Base-by-base conservation (phyloP, 2,113 vertebrate genomes). In the Castor canadensis region DNA sequence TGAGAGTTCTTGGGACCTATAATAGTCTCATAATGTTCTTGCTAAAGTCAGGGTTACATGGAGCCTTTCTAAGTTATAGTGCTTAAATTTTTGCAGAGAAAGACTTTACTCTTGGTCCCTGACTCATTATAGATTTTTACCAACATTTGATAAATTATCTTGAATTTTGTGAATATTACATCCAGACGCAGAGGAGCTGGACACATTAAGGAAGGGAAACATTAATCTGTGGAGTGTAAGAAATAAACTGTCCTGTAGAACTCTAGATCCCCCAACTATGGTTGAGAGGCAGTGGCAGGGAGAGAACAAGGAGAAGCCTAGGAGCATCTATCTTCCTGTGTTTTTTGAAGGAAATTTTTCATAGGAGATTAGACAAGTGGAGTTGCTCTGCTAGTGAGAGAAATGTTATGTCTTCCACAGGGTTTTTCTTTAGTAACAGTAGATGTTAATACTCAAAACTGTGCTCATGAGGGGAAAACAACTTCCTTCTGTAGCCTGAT, bases 151-250 rank as follows among this genome's bases (percentile, higher is more conserved):
- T 17, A 85, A 81, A 10, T 75, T 81, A 6, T 38, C 5, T 73
- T 60, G 43, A 92, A 75, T 89, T 91, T 92, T 45, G 24, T 15
- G 20, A 86, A 38, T 26, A 85, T 38, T 81, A n/a, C 32, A 64
- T 71, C 47, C 66, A 49, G 58, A 45, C 62, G 32, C 5, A 83
- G 40, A 77, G 45, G 1, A 15, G 17, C 30, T 60, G 26, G 11
- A 54, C 22, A 47, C 20, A 60, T 15, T 58, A 38, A 81, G 5
- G 67, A 67, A 49, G 11, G 52, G 32, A n/a, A 56, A 45, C 15
- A 26, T 47, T 67, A 58, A 58, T 40, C 52, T 16, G 15, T 30
- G 38, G n/a, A 45, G 66, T 81, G 17, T 26, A 35, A 80, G 3
- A 20, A 43, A 58, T 4, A 40, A 69, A 90, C 12, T 43, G 38